A percentile compares a stretch with the other conserved stretches of the same genome.
phyloP scores from a whole-genome alignment of 2,797 vertebrate genomes.

The Eurystomus glaucurus region DNA sequence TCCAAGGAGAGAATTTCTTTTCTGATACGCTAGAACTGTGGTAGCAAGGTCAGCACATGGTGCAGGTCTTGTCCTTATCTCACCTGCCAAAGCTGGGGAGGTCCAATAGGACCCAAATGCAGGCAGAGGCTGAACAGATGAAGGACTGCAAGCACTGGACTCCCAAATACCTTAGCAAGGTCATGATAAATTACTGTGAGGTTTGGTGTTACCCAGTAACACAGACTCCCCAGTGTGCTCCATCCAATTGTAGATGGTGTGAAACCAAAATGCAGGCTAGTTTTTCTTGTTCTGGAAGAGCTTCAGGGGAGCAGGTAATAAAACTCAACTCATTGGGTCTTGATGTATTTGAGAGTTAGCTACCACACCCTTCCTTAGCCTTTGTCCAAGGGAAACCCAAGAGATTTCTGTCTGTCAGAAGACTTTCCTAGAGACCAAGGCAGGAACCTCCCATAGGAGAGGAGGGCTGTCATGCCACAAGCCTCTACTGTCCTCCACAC shows the following conservation, averaged over 20 bases:
- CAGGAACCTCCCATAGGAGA: neutral
- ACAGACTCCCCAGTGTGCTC: too few species aligned
- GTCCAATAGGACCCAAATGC: neutral
- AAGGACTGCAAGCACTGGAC: neutral
- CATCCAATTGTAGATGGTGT: neutral
- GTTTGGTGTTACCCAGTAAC: neutral
- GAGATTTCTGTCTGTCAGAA: neutral
- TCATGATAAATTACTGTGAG: neutral
- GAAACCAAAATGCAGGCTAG: neutral
- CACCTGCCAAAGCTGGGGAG: neutral
- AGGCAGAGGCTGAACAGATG: neutral
- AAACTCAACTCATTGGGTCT: neutral
- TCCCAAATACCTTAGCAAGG: neutral
- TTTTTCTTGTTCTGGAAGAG: neutral
- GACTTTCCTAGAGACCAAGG: neutral
- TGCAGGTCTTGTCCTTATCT: neutral
- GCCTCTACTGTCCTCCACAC: neutral
- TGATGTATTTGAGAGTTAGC: neutral
- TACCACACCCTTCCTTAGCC: neutral
- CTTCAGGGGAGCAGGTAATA: neutral
- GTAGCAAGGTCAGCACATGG: neutral
- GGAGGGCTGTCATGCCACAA: neutral
- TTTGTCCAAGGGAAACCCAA: neutral
- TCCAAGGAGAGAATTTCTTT: neutral
- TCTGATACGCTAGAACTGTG: neutral